A percentile compares a stretch with the other conserved stretches of the same genome.
phyloP scores from a whole-genome alignment of 2,888 invertebrate genomes.

The Cerastoderma edule region DNA sequence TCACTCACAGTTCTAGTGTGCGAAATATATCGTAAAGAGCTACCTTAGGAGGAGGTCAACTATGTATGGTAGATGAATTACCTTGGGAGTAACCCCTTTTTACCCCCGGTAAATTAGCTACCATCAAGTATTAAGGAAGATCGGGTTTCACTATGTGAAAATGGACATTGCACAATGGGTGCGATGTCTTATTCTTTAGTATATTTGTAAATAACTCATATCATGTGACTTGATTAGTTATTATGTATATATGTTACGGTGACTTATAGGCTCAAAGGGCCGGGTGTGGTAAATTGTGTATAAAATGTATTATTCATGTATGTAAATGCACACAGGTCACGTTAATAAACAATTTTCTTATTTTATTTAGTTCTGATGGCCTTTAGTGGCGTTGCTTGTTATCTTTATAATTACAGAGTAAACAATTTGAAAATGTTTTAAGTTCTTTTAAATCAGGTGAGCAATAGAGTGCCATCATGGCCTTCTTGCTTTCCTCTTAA shows the following conservation, averaged over 20 bases:
- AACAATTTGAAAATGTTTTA: too few species aligned
- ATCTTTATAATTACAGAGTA: too few species aligned
- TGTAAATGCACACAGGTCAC: background rate
- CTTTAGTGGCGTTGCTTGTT: background rate
- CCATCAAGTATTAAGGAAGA: background rate
- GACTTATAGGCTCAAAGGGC: background rate
- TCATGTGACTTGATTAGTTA: constrained; percentile 1
- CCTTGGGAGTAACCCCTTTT: background rate
- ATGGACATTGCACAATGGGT: background rate
- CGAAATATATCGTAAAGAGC: background rate
- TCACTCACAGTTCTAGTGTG: too few species aligned
- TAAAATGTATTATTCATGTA: background rate
- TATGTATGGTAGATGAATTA: constrained; percentile 1
- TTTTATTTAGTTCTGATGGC: background rate
- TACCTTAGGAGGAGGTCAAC: background rate
- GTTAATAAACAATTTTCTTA: background rate
- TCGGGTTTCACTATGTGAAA: background rate
- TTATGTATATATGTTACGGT: background rate
- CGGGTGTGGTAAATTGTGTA: background rate
- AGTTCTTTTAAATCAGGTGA: too few species aligned
- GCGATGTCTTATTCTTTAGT: constrained; percentile 1
- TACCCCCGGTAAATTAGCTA: background rate
- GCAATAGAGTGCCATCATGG: too few species aligned
- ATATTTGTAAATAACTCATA: background rate
- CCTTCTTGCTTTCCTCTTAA: too few species aligned